Evolutionary conservation across 2,113 vertebrate species (phyloP).

Genomic region (Malurus cyaneus): DNA sequence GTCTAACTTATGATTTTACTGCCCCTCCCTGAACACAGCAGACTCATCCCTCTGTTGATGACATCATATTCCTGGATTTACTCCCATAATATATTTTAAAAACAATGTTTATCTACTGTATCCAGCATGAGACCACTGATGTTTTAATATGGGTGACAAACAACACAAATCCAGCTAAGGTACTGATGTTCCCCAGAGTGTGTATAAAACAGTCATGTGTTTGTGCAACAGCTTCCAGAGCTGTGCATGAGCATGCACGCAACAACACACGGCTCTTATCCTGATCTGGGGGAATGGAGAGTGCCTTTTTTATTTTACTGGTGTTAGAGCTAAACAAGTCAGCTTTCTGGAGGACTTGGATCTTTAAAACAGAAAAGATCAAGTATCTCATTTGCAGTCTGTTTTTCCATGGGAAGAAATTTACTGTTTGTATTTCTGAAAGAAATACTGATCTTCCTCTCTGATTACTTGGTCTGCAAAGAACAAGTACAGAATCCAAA

Average conservation of each 20-base stretch:
- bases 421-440: not conserved
- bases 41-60: constrained; percentile 42
- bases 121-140: not conserved
- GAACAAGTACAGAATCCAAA: not conserved
- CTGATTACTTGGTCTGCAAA: not conserved
- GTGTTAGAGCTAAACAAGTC: not conserved
- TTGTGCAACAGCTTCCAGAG: not conserved
- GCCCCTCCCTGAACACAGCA: constrained; percentile 43
- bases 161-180: not conserved
- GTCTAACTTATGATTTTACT: constrained; percentile 34
- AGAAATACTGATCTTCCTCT: not conserved
- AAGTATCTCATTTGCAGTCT: not conserved
- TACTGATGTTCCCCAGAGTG: not conserved
- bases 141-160: not conserved
- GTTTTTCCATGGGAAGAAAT: not conserved
- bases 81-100: not conserved
- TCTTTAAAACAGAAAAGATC: not conserved
- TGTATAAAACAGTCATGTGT: not conserved
- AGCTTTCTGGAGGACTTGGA: not conserved
- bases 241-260: rapidly evolving
- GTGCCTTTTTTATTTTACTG: not conserved
- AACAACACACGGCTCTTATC: not conserved
- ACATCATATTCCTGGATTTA: constrained; percentile 57
- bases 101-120: not conserved
- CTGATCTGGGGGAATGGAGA: rapidly evolving